Base-by-base conservation (phyloP, 2,113 vertebrate species). In the Vicugna pacos region DNA sequence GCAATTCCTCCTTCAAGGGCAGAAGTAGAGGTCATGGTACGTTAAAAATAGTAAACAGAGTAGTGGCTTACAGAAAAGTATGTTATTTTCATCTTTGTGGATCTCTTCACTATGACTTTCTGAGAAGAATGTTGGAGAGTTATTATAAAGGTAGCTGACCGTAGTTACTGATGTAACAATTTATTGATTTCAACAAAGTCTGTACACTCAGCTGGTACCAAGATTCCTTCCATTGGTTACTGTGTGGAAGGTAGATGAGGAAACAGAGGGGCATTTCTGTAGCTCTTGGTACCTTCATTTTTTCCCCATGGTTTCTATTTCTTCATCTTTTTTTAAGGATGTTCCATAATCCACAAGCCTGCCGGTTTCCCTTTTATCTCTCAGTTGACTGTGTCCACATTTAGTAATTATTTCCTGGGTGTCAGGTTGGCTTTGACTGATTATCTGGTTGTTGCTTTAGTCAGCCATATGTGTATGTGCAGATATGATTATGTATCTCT, bases 271-370 rank as follows among this genome's bases (percentile, higher is more conserved):
- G 17, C 83, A 56, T 90, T 96, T 90, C 62, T 91, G 6, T 79
- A 95, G 64, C 28, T 80, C 46, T 96, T 86, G 8, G 6, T 85
- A 60, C 64, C 56, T 89, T 94, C 30, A 32, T 84, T 85, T 70
- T 93, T 86, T 75, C 46, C 30, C 46, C 30, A 19, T 62, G 38
- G 52, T 92, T 94, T 42, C 72, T 79, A 35, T 92, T 92, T 96
- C 50, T 86, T 90, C 56, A 52, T 80, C 32, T 91, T 97, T 96
- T 94, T 30, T 95, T 84, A 64, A 83, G 52, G 64, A 80, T 84
- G 58, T 91, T 93, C 56, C 75, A 6, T 81, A 65, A 64, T 70
- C 64, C 67, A 93, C 84, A 90, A 95, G n/a, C 35, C 80, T 91
- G 42, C 50, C 65, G 77, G 6, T 90, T 54, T 85, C 80, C 50